These are phyloP conservation scores for Agriotes lineatus DNA, from an alignment of 2,888 invertebrate species.

Conservation along the genomic window DNA sequence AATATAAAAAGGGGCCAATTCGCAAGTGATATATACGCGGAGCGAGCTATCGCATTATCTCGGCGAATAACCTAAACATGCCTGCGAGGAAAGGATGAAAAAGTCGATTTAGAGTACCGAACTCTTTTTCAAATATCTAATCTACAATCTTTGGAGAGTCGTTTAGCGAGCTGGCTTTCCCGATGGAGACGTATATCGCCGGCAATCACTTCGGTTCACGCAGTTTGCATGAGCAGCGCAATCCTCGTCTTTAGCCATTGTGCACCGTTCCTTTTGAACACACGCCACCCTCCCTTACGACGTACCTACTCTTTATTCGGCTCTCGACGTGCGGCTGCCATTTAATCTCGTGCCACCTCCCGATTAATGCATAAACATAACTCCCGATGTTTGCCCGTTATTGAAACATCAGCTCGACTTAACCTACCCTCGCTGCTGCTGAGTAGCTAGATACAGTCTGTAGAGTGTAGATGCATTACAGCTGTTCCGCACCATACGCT, in stretches of 20 bases:
- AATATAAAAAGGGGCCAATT: constrained; percentile 53
- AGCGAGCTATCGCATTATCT: constrained; percentile 54
- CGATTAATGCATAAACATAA: constrained; percentile 29
- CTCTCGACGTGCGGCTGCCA: constrained; percentile 38
- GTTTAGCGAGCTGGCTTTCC: constrained; percentile 57
- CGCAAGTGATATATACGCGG: constrained; percentile 53
- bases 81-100: constrained; percentile 55
- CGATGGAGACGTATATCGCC: constrained; percentile 58
- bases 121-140: constrained; percentile 62
- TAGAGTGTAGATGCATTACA: no score
- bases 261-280: constrained; percentile 37
- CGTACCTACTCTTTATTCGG: constrained; percentile 30
- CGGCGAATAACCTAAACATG: constrained; percentile 53
- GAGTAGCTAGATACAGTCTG: no score
- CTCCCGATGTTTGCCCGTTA: constrained; percentile 10
- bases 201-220: constrained; percentile 60
- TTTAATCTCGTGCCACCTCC: constrained; percentile 37
- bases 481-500: no score
- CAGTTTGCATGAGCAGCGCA: constrained; percentile 55
- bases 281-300: constrained; percentile 28
- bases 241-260: constrained; percentile 48
- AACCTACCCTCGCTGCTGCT: no score
- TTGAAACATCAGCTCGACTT: constrained; percentile 17
- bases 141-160: constrained; percentile 64
- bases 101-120: constrained; percentile 63